phyloP scores from a whole-genome alignment of 2,113 vertebrate species.

The Seriola rivoliana region DNA sequence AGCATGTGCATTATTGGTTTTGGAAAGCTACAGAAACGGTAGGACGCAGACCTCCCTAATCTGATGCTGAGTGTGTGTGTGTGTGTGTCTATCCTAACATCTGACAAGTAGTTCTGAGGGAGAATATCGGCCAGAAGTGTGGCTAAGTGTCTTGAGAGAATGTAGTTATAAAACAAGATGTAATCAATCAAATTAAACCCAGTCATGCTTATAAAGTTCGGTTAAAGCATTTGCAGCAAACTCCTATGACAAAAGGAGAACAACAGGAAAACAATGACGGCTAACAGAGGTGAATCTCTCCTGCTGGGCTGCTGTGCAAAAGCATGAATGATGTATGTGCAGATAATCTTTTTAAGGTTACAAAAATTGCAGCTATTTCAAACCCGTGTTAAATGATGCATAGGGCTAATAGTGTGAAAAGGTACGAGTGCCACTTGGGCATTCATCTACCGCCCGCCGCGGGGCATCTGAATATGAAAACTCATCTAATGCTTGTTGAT shows the following conservation, averaged over 20 bases:
- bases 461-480: slow-evolving; percentile 67
- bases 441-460: slow-evolving; percentile 60
- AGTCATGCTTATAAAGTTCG: neutral
- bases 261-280: neutral
- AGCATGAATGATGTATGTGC: slow-evolving; percentile 44
- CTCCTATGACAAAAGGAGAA: neutral
- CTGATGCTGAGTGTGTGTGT: no score
- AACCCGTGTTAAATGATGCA: slow-evolving; percentile 62
- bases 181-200: neutral
- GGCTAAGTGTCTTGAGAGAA: neutral
- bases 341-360: slow-evolving; percentile 58
- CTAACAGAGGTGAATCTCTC: slow-evolving; percentile 39
- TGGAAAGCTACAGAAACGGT: no score
- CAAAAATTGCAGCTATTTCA: slow-evolving; percentile 54
- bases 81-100: no score
- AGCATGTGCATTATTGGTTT: no score
- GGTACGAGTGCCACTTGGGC: slow-evolving; percentile 67
- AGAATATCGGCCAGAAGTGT: no score
- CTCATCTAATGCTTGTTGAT: slow-evolving; percentile 66
- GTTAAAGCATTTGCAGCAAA: neutral
- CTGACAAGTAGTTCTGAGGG: no score
- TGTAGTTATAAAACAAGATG: neutral
- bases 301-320: slow-evolving; percentile 43
- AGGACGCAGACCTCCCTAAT: no score
- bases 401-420: slow-evolving; percentile 69